Conservation (phyloP, 92 coral and sea anemone species). For the Pocillopora grandis region DNA sequence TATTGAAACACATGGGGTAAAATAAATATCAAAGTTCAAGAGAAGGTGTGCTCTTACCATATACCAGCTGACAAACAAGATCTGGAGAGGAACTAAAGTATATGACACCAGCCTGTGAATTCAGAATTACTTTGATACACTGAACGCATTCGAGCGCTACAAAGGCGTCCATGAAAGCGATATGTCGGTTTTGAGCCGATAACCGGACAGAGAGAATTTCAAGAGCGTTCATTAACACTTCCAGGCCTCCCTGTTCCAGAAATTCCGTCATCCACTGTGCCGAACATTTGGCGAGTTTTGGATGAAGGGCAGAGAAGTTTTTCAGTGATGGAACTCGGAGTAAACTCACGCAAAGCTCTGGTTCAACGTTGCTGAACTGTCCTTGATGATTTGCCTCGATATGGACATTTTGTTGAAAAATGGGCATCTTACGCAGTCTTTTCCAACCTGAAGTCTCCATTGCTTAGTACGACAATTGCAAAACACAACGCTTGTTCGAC, state of each 20-base stretch:
- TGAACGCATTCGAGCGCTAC: conserved; percentile 78
- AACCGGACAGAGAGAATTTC: conserved; percentile 62
- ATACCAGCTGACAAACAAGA: conserved; percentile 68
- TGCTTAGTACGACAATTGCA: background rate
- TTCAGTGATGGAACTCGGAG: conserved; percentile 84
- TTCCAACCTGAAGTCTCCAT: conserved; percentile 24
- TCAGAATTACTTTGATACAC: conserved; percentile 76
- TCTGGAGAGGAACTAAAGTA: conserved; percentile 58
- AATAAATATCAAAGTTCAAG: background rate
- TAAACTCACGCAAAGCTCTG: conserved; percentile 81
- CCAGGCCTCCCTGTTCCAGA: conserved; percentile 81
- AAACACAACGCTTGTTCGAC: background rate
- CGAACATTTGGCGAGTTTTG: conserved; percentile 67
- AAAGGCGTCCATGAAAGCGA: conserved; percentile 76
- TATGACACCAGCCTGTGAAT: conserved; percentile 75
- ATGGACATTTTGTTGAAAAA: conserved; percentile 35
- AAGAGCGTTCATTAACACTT: conserved; percentile 67
- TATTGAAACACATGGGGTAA: background rate
- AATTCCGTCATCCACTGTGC: conserved; percentile 80
- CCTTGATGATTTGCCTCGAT: conserved; percentile 29
- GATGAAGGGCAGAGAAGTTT: conserved; percentile 75
- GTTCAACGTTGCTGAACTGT: conserved; percentile 66
- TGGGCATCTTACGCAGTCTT: conserved; percentile 20
- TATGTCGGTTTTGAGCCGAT: conserved; percentile 42
- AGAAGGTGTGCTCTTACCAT: conserved; percentile 67